Percentiles rank a stretch among this genome's conserved stretches.
These are phyloP conservation scores for Crocodylus rhombifer DNA, from an alignment of 2,797 vertebrate species.

Conservation along the genomic window DNA sequence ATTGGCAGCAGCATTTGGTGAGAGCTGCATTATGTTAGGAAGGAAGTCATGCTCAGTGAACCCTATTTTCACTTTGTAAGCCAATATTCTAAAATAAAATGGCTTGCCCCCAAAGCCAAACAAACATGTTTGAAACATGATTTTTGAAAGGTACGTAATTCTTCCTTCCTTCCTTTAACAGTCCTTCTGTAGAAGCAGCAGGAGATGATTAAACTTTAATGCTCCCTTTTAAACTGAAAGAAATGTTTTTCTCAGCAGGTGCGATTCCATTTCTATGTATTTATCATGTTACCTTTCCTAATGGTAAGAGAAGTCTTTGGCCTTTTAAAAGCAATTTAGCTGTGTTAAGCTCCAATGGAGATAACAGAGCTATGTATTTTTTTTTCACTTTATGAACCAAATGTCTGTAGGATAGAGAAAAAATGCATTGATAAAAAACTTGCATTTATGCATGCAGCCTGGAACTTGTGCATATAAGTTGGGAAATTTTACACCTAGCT, in stretches of 20 bases:
- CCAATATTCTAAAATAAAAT: not conserved
- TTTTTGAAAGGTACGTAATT: not conserved
- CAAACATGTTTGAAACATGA: not conserved
- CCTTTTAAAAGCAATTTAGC: not conserved
- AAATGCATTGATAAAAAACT: not conserved
- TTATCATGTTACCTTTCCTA: constrained; percentile 20
- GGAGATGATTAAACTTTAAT: constrained; percentile 39
- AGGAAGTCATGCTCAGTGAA: not conserved
- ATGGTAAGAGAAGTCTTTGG: not conserved
- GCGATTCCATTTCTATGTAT: constrained; percentile 43
- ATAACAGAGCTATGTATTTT: not conserved
- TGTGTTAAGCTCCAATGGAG: not conserved
- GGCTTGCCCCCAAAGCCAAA: not conserved
- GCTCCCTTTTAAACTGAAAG: constrained; percentile 58
- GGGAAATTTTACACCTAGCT: not conserved
- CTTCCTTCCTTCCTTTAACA: constrained; percentile 18
- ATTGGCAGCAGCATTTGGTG: not conserved
- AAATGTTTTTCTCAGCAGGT: constrained; percentile 25
- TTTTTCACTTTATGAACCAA: not conserved
- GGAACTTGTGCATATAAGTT: not conserved
- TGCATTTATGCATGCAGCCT: not conserved
- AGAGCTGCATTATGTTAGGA: not conserved
- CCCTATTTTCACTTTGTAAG: not conserved
- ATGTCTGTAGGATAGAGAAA: not conserved
- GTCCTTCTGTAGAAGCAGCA: constrained; percentile 32